phyloP scores from a whole-genome alignment of 2,797 vertebrate genomes.

The Takifugu rubripes region DNA sequence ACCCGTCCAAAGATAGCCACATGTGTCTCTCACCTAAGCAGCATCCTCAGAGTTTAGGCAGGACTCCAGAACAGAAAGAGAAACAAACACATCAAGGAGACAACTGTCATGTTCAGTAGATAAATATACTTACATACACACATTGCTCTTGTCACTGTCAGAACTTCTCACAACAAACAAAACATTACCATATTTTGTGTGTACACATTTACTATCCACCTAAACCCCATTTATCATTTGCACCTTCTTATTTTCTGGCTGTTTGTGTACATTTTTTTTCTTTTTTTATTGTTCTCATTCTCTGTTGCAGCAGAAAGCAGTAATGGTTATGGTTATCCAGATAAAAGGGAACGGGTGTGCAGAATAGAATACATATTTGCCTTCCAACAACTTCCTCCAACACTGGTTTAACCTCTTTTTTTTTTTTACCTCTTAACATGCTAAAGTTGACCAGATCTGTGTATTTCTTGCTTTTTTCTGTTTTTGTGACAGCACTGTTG shows the following conservation, averaged over 20 bases:
- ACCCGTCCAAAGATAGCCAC: slow-evolving; percentile 51
- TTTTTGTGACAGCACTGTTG: neutral
- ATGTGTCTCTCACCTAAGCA: slow-evolving; percentile 10
- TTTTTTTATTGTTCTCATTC: neutral
- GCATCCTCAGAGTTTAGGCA: slow-evolving; percentile 26
- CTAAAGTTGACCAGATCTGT: too few species aligned
- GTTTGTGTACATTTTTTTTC: neutral
- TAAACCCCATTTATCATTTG: neutral
- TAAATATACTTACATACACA: neutral
- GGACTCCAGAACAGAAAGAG: slow-evolving; percentile 52
- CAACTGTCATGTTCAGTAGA: slow-evolving; percentile 84
- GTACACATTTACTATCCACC: too few species aligned
- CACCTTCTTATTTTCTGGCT: slow-evolving; percentile 1
- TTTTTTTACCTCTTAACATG: neutral
- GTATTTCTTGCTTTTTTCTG: neutral
- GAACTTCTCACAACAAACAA: too few species aligned
- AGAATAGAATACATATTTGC: neutral
- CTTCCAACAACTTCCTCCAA: neutral
- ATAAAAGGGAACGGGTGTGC: too few species aligned
- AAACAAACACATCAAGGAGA: slow-evolving; percentile 61
- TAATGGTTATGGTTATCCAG: too few species aligned
- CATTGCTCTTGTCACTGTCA: neutral
- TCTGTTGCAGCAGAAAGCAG: too few species aligned
- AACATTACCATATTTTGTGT: too few species aligned
- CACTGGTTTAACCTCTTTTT: neutral